These are phyloP conservation scores for Orchesella cincta DNA, from an alignment of 1,140 invertebrate species.

Conservation along the genomic window DNA sequence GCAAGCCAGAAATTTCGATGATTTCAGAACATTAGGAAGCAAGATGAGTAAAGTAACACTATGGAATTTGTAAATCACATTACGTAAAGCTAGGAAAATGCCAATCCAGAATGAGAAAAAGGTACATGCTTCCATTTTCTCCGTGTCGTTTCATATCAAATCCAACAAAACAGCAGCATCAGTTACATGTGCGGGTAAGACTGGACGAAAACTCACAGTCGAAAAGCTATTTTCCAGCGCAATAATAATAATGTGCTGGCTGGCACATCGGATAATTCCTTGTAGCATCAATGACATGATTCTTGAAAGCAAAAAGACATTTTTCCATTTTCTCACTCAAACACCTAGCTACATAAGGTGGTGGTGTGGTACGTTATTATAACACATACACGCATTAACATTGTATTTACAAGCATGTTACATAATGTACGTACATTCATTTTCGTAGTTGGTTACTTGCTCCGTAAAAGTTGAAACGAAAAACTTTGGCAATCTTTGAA, in stretches of 20 bases:
- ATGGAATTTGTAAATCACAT: neutral
- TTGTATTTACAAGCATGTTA: neutral
- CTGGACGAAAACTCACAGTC: neutral
- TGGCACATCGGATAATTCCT: neutral
- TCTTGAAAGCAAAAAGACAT: neutral
- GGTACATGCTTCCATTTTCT: neutral
- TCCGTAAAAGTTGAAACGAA: slow-evolving; percentile 9
- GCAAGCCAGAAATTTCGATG: neutral
- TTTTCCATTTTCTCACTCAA: neutral
- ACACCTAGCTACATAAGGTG: no score
- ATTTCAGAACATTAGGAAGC: neutral
- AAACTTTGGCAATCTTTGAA: slow-evolving; percentile 16
- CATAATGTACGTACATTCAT: neutral
- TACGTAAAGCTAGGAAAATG: neutral
- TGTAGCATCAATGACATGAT: neutral
- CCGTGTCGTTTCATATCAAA: neutral
- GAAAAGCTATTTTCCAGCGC: neutral
- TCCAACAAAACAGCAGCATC: neutral
- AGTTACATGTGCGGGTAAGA: neutral
- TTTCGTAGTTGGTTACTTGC: neutral
- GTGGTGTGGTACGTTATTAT: no score
- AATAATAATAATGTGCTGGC: neutral
- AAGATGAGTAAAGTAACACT: neutral
- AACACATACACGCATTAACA: neutral
- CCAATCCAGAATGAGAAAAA: neutral